Percentiles rank a stretch among this genome's conserved stretches.
phyloP scores from a whole-genome alignment of 2,797 vertebrate species.

The Cuculus canorus region DNA sequence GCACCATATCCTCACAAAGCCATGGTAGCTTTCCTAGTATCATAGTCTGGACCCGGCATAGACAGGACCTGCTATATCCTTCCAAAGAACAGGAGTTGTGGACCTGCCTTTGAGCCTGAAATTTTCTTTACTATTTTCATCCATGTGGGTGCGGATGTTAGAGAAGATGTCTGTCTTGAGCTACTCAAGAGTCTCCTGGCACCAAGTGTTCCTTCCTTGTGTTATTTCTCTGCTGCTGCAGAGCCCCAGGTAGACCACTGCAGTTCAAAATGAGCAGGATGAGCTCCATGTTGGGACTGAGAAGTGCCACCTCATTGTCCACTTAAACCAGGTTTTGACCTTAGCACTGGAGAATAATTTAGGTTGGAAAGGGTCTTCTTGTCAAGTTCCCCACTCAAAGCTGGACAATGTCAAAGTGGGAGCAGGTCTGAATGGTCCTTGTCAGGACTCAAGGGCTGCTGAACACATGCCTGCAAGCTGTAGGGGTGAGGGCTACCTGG shows the following conservation, averaged over 20 bases:
- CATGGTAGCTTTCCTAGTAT: not conserved
- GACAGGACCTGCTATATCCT: not conserved
- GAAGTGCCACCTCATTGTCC: not conserved
- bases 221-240: not conserved
- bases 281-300: not conserved
- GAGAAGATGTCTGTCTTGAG: not conserved
- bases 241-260: not conserved
- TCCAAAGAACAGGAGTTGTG: not conserved
- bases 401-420: not conserved
- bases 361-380: not conserved
- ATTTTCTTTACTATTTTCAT: not conserved
- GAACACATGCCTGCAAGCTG: accelerated
- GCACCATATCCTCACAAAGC: not conserved
- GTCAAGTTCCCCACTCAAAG: not conserved
- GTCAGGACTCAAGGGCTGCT: not conserved
- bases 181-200: not conserved
- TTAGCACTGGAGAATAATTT: not conserved
- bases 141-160: not conserved
- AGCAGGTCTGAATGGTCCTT: not conserved
- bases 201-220: not conserved
- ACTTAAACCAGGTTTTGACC: not conserved
- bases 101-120: not conserved
- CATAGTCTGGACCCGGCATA: not conserved
- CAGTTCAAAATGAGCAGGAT: accelerated
- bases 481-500: not conserved